phyloP scores from a whole-genome alignment of 2,113 vertebrate genomes.

The Microtus oregoni region DNA sequence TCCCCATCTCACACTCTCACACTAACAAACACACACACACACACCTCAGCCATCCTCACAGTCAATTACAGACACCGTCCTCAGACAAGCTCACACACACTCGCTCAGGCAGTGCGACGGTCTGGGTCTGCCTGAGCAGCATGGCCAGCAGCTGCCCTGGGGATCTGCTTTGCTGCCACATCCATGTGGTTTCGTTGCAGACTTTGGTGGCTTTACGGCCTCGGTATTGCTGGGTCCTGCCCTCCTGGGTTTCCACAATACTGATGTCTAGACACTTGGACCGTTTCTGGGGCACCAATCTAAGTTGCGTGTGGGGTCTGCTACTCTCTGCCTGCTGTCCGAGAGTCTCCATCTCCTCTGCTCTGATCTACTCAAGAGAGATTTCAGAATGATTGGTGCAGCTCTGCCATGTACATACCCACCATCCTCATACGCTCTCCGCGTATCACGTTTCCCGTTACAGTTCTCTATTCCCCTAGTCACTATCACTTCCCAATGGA shows the following conservation, averaged over 20 bases:
- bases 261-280: neutral
- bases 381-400: neutral
- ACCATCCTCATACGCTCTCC: neutral
- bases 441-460: too few species aligned
- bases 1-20: neutral
- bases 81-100: neutral
- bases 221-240: neutral
- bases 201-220: neutral
- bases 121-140: neutral
- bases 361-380: neutral
- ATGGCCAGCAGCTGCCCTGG: fast-evolving
- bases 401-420: neutral
- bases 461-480: neutral
- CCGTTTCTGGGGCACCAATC: neutral
- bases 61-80: neutral
- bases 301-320: neutral
- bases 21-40: neutral
- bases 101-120: too few species aligned
- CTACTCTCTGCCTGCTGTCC: neutral
- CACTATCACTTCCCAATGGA: neutral
- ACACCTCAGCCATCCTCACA: neutral
- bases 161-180: neutral
- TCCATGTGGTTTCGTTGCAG: neutral
- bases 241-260: neutral
- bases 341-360: neutral